These are phyloP conservation scores for Tenualosa thibaudeaui DNA, from an alignment of 2,797 vertebrate genomes.

Conservation along the genomic window DNA sequence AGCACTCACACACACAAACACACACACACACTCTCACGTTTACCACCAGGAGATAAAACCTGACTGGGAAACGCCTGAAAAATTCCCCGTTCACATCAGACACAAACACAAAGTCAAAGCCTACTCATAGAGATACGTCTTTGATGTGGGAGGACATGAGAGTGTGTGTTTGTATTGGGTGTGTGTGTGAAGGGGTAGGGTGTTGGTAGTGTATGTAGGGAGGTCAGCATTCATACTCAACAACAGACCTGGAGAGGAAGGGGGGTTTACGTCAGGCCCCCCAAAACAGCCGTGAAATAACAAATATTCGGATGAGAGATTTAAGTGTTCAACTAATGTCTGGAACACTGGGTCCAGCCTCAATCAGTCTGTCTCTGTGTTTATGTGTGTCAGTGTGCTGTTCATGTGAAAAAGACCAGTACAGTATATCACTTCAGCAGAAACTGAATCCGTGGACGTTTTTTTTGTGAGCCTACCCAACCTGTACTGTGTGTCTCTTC, in stretches of 20 bases:
- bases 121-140: constrained; percentile 28
- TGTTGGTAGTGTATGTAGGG: neutral
- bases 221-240: neutral
- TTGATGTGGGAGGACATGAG: constrained; percentile 43
- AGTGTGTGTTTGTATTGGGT: neutral
- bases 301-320: constrained; percentile 52
- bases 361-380: neutral
- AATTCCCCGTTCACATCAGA: constrained; percentile 39
- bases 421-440: constrained; percentile 46
- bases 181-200: neutral
- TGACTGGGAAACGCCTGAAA: constrained; percentile 34
- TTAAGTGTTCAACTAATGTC: constrained; percentile 50
- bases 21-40: neutral
- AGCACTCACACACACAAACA: constrained; percentile 25
- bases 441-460: constrained; percentile 30
- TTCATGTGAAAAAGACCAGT: constrained; percentile 7
- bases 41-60: constrained; percentile 24
- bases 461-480: neutral
- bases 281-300: constrained; percentile 44
- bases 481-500: neutral
- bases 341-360: constrained; percentile 28
- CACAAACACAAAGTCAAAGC: constrained; percentile 47
- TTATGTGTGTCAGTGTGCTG: neutral
- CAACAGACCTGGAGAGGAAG: neutral
- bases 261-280: constrained; percentile 11